Base-by-base conservation (phyloP, 53 echinoderm and acorn worm species). In the Apostichopus leukothele region DNA sequence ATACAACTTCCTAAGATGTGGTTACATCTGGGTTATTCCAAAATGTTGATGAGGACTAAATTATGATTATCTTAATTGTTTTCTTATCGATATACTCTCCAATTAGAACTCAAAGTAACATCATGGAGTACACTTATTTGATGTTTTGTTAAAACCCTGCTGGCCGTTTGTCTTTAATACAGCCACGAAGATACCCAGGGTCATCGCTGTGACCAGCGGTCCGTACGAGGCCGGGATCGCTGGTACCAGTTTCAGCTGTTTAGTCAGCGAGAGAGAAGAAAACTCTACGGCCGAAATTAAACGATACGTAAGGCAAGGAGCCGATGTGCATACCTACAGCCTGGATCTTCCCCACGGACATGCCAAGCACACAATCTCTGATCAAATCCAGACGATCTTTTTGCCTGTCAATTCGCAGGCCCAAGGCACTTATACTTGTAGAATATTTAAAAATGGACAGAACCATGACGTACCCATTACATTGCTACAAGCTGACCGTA, bases 361-460 rank as follows among this genome's bases (percentile, higher is more conserved):
- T 10, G 9, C 21, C 16, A 5, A 53, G 22, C 74, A 87, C 3
- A 7, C 74, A 1, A 13, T 54, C 52, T 53, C 75, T 14, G 20
- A 53, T 5, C 52, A 52, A 74, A 52, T 87, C 16, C 14, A 75
- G n/a, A 53, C 9, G 19, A 75, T 87, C 75, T 21, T 39, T 54
- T 75, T 87, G 21, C 88, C 88, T 18, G 88, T 20, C 1, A 87
- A 74, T 55, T n/a, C 74, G 13, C 52, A 87, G 52, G 75, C 88
- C n/a, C 88, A 73, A 53, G 88, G 88, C 20, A 87, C 75, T 18
- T 87, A 74, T 51, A 87, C 74, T 13, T 87, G 88, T 74, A 20
- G 75, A 10, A 55, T 87, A 59, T 75, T 75, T 23, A 87, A 87
- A 21, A 75, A 87, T 87, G 88, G 88, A 22, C 74, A 87, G 12